Conservation (phyloP, 2,888 invertebrate genomes). For the Oegoconia quadripuncta region DNA sequence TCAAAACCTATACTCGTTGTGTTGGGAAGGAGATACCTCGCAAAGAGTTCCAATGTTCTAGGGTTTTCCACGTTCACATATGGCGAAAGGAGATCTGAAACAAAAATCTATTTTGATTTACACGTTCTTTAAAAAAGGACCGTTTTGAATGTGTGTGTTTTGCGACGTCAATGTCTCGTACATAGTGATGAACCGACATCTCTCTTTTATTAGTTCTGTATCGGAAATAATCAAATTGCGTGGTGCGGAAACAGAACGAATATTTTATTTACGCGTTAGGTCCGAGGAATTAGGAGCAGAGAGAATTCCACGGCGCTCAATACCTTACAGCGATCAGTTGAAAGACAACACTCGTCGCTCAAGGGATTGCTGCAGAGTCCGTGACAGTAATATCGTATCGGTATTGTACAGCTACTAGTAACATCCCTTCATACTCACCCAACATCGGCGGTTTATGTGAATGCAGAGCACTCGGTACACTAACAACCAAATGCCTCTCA, state of each 20-base stretch:
- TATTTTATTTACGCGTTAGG: no score
- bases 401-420: no score
- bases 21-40: slow-evolving; percentile 90
- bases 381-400: no score
- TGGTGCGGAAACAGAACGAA: no score
- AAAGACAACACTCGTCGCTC: no score
- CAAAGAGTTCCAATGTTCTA: slow-evolving; percentile 92
- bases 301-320: no score
- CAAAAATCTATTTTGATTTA: slow-evolving; percentile 14
- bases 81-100: slow-evolving; percentile 81
- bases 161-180: neutral
- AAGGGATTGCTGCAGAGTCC: no score
- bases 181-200: no score
- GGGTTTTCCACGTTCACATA: slow-evolving; percentile 76
- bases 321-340: no score
- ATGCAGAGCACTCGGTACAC: slow-evolving; percentile 94
- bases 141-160: neutral
- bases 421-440: slow-evolving; percentile 74
- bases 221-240: no score
- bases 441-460: slow-evolving; percentile 96
- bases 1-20: slow-evolving; percentile 94
- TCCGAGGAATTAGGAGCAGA: no score
- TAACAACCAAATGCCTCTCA: slow-evolving; percentile 82
- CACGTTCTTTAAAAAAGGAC: neutral
- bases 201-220: no score